phyloP scores from a whole-genome alignment of 2,888 invertebrate species.

The Nephrocerus scutellatus region DNA sequence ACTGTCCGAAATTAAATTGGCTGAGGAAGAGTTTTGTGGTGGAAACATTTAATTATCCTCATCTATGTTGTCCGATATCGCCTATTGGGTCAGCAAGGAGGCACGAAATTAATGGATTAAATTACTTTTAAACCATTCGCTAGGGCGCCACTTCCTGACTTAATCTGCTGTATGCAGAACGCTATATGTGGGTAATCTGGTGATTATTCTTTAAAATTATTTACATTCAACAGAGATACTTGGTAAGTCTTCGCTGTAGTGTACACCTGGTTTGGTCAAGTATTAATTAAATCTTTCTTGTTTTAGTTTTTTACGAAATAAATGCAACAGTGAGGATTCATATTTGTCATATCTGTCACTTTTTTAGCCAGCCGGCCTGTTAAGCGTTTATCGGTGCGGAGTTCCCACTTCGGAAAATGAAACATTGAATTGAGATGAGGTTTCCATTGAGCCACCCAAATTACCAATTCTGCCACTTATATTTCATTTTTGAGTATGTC shows the following conservation, averaged over 20 bases:
- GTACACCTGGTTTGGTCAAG: too few species aligned
- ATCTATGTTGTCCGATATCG: slow-evolving; percentile 77
- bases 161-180: slow-evolving; percentile 75
- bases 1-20: slow-evolving; percentile 39
- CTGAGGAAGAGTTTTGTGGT: slow-evolving; percentile 38
- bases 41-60: slow-evolving; percentile 71
- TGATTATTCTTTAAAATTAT: slow-evolving; percentile 67
- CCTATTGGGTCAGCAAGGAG: slow-evolving; percentile 61
- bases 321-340: slow-evolving; percentile 64
- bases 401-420: slow-evolving; percentile 27
- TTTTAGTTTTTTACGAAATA: slow-evolving; percentile 64
- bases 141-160: slow-evolving; percentile 66
- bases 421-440: slow-evolving; percentile 38
- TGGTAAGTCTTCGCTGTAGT: slow-evolving; percentile 51
- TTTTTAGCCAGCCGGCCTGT: slow-evolving; percentile 36
- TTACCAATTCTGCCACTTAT: slow-evolving; percentile 70
- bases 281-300: slow-evolving; percentile 7
- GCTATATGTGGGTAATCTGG: slow-evolving; percentile 73
- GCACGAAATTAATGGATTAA: slow-evolving; percentile 45
- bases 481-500: slow-evolving; percentile 51
- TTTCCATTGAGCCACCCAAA: slow-evolving; percentile 41
- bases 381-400: slow-evolving; percentile 39
- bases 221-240: slow-evolving; percentile 74
- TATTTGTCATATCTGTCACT: slow-evolving; percentile 33
- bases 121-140: slow-evolving; percentile 63